These are phyloP conservation scores for Corbicula japonica DNA, from an alignment of 2,888 invertebrate genomes.

Conservation along the genomic window DNA sequence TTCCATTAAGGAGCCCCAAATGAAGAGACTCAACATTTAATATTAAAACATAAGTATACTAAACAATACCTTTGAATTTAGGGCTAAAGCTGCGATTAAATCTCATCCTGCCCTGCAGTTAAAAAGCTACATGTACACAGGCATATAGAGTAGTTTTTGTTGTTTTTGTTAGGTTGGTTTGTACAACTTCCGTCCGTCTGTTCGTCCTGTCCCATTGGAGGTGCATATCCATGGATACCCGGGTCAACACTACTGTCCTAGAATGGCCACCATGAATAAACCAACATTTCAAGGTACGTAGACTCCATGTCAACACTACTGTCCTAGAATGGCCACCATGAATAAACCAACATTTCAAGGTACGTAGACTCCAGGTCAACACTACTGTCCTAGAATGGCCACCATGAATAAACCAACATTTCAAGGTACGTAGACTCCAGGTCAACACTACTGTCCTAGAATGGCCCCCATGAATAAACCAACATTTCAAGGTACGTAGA, in stretches of 20 bases:
- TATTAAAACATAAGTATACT: too few relatives aligned
- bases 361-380: too few relatives aligned
- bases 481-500: constrained; percentile 95
- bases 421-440: too few relatives aligned
- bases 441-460: constrained; percentile 99
- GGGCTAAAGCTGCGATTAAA: too few relatives aligned
- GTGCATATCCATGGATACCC: constrained; percentile 98
- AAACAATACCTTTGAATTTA: too few relatives aligned
- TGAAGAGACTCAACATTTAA: too few relatives aligned
- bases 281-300: constrained; percentile 94
- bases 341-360: constrained; percentile 98
- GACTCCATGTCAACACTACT: constrained; percentile 99
- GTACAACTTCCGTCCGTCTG: constrained; percentile 99
- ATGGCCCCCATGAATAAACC: constrained; percentile 99
- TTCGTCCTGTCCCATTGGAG: constrained; percentile 98
- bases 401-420: too few relatives aligned
- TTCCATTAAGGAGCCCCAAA: too few relatives aligned
- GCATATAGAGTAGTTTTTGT: too few relatives aligned
- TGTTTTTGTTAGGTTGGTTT: constrained; percentile 91
- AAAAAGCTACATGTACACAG: too few relatives aligned
- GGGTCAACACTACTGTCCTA: constrained; percentile 99
- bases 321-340: constrained; percentile 99
- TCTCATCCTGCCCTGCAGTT: too few relatives aligned
- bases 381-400: too few relatives aligned
- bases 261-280: constrained; percentile 99